These are phyloP conservation scores for Bimastos eiseni DNA, from an alignment of 2,888 invertebrate species.

Conservation along the genomic window DNA sequence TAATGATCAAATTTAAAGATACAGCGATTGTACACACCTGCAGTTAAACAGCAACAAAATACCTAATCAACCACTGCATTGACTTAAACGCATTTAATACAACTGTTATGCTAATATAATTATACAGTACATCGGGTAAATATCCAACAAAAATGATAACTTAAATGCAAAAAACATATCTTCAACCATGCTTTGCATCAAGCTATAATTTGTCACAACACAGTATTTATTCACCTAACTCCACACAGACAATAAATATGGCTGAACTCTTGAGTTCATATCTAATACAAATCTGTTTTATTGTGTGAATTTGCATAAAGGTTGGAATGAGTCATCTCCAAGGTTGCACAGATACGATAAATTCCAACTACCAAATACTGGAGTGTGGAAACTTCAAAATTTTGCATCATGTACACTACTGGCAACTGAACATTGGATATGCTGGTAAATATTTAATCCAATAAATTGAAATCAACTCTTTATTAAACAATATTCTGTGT, in stretches of 20 bases:
- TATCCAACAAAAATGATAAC: background rate
- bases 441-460: background rate
- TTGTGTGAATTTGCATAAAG: background rate
- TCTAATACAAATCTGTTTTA: background rate
- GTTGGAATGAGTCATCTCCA: background rate
- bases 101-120: background rate
- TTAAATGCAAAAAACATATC: background rate
- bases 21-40: constrained; percentile 58
- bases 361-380: background rate
- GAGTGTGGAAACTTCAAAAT: background rate
- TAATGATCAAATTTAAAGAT: constrained; percentile 61
- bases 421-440: background rate
- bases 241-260: background rate
- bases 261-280: background rate
- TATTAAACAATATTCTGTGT: background rate
- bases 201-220: background rate
- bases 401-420: background rate
- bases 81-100: no score
- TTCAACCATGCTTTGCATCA: background rate
- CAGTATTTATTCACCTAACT: background rate
- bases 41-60: constrained; percentile 18
- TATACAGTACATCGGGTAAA: background rate
- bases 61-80: background rate
- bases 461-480: background rate
- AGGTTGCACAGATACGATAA: background rate